phyloP scores from a whole-genome alignment of 2,113 vertebrate species.

The Hipposideros armiger region DNA sequence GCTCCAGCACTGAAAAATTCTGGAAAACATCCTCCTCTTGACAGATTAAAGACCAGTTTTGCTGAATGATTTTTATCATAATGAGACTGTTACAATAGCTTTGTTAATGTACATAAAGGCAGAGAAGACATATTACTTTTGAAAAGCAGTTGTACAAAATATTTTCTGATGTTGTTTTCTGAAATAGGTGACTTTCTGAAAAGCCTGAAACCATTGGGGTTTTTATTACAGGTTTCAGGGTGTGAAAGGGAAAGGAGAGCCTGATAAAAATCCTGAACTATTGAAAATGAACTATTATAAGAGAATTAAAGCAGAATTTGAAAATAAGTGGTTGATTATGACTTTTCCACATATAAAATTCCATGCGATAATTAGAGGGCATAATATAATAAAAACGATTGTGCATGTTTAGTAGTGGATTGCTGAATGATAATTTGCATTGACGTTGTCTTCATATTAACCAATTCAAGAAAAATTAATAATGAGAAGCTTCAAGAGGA shows the following conservation, averaged over 20 bases:
- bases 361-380: neutral
- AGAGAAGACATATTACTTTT: neutral
- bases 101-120: constrained; percentile 26
- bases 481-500: constrained; percentile 62
- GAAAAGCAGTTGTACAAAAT: constrained; percentile 3
- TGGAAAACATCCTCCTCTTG: neutral
- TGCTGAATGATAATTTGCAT: constrained; percentile 50
- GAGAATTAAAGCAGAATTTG: constrained; percentile 50
- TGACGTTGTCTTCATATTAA: neutral
- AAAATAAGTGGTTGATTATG: constrained; percentile 21
- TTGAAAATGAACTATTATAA: constrained; percentile 11
- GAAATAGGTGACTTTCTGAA: neutral
- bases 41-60: constrained; percentile 23
- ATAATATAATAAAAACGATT: constrained; percentile 11
- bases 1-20: neutral
- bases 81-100: neutral
- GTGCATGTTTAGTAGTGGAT: neutral
- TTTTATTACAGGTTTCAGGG: constrained; percentile 54
- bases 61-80: constrained; percentile 8
- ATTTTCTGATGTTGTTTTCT: constrained; percentile 11
- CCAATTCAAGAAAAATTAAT: constrained; percentile 62
- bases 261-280: neutral
- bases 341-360: neutral
- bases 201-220: neutral
- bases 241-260: constrained; percentile 3